phyloP scores from a whole-genome alignment of 2,888 invertebrate species.

The Anodontia alba region DNA sequence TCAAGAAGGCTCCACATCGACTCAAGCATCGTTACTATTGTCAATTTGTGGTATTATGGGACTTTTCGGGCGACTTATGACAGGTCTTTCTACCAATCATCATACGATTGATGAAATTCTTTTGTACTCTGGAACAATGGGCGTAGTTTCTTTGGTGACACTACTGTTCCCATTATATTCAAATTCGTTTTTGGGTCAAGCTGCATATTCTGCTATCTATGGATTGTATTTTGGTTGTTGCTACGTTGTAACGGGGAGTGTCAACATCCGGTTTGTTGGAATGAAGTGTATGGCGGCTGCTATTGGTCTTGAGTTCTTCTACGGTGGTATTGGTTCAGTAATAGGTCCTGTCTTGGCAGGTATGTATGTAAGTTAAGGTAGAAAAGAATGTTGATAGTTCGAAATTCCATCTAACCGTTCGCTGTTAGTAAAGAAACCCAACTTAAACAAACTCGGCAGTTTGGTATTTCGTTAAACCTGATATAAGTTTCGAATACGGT shows the following conservation, averaged over 20 bases:
- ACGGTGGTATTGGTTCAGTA: constrained; percentile 10
- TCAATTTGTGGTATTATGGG: constrained; percentile 38
- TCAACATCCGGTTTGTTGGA: constrained; percentile 6
- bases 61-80: constrained; percentile 34
- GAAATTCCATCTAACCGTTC: not conserved
- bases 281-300: not conserved
- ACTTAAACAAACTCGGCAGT: no score
- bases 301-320: constrained; percentile 12
- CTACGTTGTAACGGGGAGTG: not conserved
- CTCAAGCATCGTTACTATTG: constrained; percentile 38
- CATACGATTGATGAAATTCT: constrained; percentile 31
- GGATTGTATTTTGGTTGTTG: constrained; percentile 14
- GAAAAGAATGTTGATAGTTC: no score
- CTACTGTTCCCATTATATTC: constrained; percentile 36
- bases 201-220: not conserved
- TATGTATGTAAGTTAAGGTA: not conserved
- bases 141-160: constrained; percentile 28
- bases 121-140: constrained; percentile 43
- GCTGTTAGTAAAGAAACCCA: not conserved
- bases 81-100: constrained; percentile 36
- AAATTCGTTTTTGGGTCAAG: not conserved
- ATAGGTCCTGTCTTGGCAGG: constrained; percentile 9
- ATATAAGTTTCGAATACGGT: no score
- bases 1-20: constrained; percentile 30
- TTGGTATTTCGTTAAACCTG: no score